Base-by-base conservation (phyloP, 2,113 vertebrate species). In the Ardeotis arabs region DNA sequence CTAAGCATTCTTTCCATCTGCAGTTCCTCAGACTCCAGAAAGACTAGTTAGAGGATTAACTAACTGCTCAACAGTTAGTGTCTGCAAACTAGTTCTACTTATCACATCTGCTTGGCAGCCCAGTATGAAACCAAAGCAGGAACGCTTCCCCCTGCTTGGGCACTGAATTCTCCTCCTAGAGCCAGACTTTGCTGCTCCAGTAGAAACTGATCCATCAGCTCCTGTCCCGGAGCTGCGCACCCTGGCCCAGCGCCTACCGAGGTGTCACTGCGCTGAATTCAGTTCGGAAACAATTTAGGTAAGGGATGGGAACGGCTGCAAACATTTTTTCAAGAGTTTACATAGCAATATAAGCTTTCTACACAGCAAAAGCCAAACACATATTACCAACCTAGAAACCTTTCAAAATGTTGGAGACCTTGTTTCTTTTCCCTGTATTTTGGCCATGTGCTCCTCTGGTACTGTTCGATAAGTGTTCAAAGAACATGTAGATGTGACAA, bases 191-290 rank as follows among this genome's bases (percentile, higher is more conserved):
- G 12, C 6, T 1, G 14, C 39, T 49, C 31, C 7, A 5, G 14
- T 10, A 12, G 45, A 4, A 22, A 0, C 1, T 2, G 31, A 55
- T 3, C 16, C 0, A 0, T 18, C 50, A 44, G 44, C 52, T 33
- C 27, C 2, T 7, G n/a, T 33, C 49, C 66, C 3, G 4, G 16
- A 45, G 49, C 28, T 12, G 17, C 8, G 11, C 20, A 6, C 12
- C 19, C 20, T 64, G 79, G 22, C 27, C 47, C 63, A 22, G 59
- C 2, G 2, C 69, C 69, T 20, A 6, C 9, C 2, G 47, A 59
- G 20, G 4, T 1, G 21, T 27, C 78, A 12, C 28, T 7, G 37
- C 44, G 12, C 55, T 14, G 7, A 16, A 12, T n/a, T 19, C 44
- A 6, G 18, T 20, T 49, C 49, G 39, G 52, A 53, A 84, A 64